Percentiles rank a stretch among this genome's conserved stretches.
Conservation (phyloP, 2,113 vertebrate genomes). For the Crotalus helleri region DNA sequence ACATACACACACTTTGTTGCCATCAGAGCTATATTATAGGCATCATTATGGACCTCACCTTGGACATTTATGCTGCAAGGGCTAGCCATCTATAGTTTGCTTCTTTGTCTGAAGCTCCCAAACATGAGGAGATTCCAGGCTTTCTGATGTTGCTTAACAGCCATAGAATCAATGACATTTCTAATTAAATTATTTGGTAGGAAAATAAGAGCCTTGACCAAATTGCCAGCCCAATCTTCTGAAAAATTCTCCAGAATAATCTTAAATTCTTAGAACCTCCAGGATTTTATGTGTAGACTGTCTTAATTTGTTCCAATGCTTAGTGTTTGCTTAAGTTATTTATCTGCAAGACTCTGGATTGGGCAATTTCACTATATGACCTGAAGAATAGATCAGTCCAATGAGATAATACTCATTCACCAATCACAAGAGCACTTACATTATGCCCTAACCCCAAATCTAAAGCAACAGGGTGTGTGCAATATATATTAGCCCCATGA, state of each 20-base stretch:
- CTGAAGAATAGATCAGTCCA: not conserved
- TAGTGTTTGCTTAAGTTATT: not conserved
- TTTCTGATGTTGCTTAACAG: not conserved
- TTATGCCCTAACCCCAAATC: not conserved
- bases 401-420: not conserved
- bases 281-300: not conserved
- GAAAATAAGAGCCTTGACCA: not conserved
- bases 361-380: not conserved
- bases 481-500: not conserved
- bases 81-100: not conserved
- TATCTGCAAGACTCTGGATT: not conserved
- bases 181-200: not conserved
- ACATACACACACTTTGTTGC: not conserved
- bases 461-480: not conserved
- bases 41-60: not conserved
- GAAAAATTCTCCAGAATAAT: not conserved
- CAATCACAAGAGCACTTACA: not conserved
- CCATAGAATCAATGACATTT: not conserved
- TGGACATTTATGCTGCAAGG: not conserved
- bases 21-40: not conserved
- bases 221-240: not conserved
- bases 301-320: not conserved
- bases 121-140: not conserved
- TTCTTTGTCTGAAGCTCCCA: not conserved
- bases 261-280: not conserved